phyloP scores from a whole-genome alignment of 2,113 vertebrate species.

The Toxotes jaculatrix region DNA sequence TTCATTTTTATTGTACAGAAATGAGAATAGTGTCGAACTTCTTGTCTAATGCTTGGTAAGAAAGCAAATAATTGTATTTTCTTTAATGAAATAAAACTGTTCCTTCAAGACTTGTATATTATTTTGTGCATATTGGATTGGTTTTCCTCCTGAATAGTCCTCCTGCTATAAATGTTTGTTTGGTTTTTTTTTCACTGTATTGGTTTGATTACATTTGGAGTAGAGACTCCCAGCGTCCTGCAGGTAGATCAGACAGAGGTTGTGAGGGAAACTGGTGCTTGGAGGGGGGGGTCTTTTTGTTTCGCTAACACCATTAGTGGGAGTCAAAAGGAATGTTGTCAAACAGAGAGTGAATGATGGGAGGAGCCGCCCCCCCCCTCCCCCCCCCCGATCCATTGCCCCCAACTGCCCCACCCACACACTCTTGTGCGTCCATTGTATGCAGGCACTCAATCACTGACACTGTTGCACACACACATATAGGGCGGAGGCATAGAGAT shows the following conservation, averaged over 20 bases:
- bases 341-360: slow-evolving; percentile 53
- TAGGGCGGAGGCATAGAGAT: background rate
- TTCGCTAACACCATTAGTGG: slow-evolving; percentile 23
- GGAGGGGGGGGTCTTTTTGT: slow-evolving; percentile 11
- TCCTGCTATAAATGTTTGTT: background rate
- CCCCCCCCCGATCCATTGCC: background rate
- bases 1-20: background rate
- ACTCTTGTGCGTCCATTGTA: background rate
- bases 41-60: background rate
- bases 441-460: slow-evolving; percentile 16
- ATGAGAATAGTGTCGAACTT: background rate
- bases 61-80: background rate
- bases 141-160: background rate
- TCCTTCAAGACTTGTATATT: no score
- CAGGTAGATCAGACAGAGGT: slow-evolving; percentile 28
- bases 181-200: no score
- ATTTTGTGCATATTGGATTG: no score
- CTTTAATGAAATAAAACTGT: background rate
- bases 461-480: slow-evolving; percentile 6
- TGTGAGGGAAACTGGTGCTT: slow-evolving; percentile 19
- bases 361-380: background rate
- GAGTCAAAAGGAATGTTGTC: slow-evolving; percentile 51
- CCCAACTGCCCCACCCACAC: slow-evolving; percentile 19
- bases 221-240: slow-evolving; percentile 24
- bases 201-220: slow-evolving; percentile 13